Evolutionary conservation across 2,113 vertebrate genomes (phyloP).

Genomic region (Mus pahari): DNA sequence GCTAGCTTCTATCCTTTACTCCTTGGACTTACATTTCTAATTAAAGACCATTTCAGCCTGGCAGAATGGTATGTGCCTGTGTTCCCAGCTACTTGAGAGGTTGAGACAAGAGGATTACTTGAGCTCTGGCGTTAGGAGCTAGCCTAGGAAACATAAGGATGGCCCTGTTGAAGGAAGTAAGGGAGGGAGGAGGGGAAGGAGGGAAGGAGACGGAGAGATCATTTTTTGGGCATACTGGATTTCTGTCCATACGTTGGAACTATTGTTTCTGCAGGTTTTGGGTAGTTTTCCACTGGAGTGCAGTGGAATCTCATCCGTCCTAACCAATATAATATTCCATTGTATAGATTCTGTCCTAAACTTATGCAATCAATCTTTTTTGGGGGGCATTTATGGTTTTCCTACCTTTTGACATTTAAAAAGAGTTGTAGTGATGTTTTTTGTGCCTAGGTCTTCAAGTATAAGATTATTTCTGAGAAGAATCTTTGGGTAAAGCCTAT

Average conservation of each 20-base stretch:
- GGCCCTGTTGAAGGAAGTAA: background rate
- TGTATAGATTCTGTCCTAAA: background rate
- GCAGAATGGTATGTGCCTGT: background rate
- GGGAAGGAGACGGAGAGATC: background rate
- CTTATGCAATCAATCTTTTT: background rate
- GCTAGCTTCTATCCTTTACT: background rate
- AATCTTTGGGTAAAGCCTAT: background rate
- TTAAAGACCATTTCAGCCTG: background rate
- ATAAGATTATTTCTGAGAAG: background rate
- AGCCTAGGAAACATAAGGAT: background rate
- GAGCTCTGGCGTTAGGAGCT: background rate
- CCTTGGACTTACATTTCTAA: background rate
- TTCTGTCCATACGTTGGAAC: background rate
- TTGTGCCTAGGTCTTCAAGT: background rate
- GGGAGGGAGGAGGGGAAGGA: background rate
- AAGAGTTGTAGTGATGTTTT: background rate
- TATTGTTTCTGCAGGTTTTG: background rate
- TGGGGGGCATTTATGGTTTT: background rate
- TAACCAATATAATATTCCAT: background rate
- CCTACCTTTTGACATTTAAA: background rate
- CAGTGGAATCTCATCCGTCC: background rate
- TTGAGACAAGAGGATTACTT: background rate
- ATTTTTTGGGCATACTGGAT: background rate
- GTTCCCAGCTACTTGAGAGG: background rate
- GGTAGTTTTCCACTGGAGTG: background rate